Base-by-base conservation (phyloP, 2,113 vertebrate species). In the Muscicapa adusta region DNA sequence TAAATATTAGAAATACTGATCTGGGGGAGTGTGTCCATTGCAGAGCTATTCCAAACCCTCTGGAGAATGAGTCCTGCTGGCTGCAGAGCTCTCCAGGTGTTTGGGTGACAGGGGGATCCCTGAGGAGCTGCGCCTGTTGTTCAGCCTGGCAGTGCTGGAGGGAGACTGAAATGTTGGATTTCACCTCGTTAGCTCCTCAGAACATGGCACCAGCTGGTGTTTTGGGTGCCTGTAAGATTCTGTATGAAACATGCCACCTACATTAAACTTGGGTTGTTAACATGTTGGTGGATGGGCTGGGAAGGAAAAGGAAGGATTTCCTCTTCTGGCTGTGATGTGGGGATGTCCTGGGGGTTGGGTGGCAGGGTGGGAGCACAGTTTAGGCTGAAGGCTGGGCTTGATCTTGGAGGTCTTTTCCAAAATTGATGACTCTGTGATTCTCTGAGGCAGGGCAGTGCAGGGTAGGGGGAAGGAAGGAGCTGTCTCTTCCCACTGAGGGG, bases 221-320 rank as follows among this genome's bases (percentile, higher is more conserved):
- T 92, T 91, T 47, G 81, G 95, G 96, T 96, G 96, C 96, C 96
- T 97, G 96, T 70, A 45, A 29, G 72, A 68, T 71, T 93, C 96
- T 89, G 86, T 50, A 91, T 57, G 95, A 96, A 93, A 94, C 48
- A 72, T 94, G 85, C 96, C 95, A 95, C 97, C 96, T 97, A 97
- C 97, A 97, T 97, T 93, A 91, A 97, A 97, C 93, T 86, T 85
- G 81, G 68, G 1, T 94, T 96, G 97, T 93, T 95, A 94, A 91
- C 57, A 25, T 65, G 77, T 86, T 66, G 86, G 60, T 67, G 79
- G 89, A 26, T 66, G 95, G 92, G 38, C 43, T 79, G 29, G 48
- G 89, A 31, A 50, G 78, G 2, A 47, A 76, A 70, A 62, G 81
- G 74, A 51, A 7, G 62, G 2, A 15, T 67, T 71, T 48, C 40